A percentile compares a stretch with the other conserved stretches of the same genome.
Evolutionary conservation across 2,113 vertebrate species (phyloP).

Genomic region (Nothocercus nigrocapillus): DNA sequence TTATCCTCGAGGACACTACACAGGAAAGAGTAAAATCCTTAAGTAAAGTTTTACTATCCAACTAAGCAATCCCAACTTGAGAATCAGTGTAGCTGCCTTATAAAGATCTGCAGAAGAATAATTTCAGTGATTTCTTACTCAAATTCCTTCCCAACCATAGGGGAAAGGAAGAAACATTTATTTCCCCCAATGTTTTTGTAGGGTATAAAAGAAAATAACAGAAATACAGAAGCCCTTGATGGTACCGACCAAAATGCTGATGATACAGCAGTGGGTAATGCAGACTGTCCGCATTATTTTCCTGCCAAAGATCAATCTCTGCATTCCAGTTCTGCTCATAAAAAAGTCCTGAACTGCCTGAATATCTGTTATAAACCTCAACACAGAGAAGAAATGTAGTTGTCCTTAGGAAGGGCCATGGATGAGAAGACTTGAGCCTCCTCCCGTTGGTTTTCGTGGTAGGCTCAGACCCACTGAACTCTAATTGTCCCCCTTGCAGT

Average conservation of each 20-base stretch:
- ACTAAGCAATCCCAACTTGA: neutral
- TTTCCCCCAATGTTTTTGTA: neutral
- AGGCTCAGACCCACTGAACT: constrained; percentile 14
- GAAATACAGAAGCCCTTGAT: neutral
- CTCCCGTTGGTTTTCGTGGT: neutral
- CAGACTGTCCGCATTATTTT: neutral
- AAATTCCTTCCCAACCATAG: neutral
- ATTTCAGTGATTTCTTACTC: neutral
- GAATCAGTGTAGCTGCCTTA: neutral
- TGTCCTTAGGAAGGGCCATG: neutral
- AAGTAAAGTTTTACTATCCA: neutral
- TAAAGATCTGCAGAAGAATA: neutral
- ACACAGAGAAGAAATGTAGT: neutral
- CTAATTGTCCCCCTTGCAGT: neutral
- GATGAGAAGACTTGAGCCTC: neutral
- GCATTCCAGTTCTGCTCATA: neutral
- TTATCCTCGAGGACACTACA: neutral
- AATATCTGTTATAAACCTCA: neutral
- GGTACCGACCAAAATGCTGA: neutral
- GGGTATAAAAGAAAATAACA: neutral
- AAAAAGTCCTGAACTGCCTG: neutral
- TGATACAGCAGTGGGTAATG: neutral
- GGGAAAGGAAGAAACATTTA: neutral
- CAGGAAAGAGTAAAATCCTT: neutral
- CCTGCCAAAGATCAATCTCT: neutral